phyloP scores from a whole-genome alignment of 2,888 invertebrate species.

The Drosophila merina region DNA sequence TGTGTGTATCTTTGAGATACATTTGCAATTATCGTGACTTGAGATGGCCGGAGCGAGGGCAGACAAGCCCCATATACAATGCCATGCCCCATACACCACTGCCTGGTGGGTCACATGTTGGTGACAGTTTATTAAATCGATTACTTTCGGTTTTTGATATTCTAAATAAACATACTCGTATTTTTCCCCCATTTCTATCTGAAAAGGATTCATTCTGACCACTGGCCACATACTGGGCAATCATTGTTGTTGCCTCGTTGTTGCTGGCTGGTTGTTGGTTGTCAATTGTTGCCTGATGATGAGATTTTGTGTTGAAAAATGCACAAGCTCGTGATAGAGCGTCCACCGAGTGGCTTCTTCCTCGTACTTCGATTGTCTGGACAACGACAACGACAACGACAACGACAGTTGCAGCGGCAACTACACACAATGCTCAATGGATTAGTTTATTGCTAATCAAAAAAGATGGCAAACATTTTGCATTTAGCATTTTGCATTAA shows the following conservation, averaged over 20 bases:
- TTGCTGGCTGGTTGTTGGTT: slow-evolving; percentile 13
- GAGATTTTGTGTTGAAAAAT: slow-evolving; percentile 33
- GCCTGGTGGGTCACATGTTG: slow-evolving; percentile 73
- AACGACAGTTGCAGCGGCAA: slow-evolving; percentile 25
- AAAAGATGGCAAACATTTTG: slow-evolving; percentile 61
- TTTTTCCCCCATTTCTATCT: slow-evolving; percentile 49
- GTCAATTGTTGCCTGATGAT: slow-evolving; percentile 21
- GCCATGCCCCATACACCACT: slow-evolving; percentile 10
- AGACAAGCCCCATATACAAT: slow-evolving; percentile 28
- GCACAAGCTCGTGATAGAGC: slow-evolving; percentile 24
- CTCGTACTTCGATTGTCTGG: slow-evolving; percentile 25
- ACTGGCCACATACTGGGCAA: slow-evolving; percentile 62
- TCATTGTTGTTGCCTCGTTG: slow-evolving; percentile 20
- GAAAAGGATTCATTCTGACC: slow-evolving; percentile 18
- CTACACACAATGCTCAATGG: slow-evolving; percentile 49
- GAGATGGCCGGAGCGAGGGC: slow-evolving; percentile 59
- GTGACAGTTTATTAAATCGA: slow-evolving; percentile 84
- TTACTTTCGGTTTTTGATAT: slow-evolving; percentile 81
- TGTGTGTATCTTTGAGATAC: slow-evolving; percentile 73
- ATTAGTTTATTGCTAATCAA: slow-evolving; percentile 81
- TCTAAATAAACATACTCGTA: slow-evolving; percentile 74
- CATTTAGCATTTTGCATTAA: slow-evolving; percentile 69
- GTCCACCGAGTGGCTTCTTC: slow-evolving; percentile 17
- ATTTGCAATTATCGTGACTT: slow-evolving; percentile 83
- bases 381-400: slow-evolving; percentile 13